Base-by-base conservation (phyloP, 1,140 invertebrate genomes). In the Cyphomyrmex costatus region DNA sequence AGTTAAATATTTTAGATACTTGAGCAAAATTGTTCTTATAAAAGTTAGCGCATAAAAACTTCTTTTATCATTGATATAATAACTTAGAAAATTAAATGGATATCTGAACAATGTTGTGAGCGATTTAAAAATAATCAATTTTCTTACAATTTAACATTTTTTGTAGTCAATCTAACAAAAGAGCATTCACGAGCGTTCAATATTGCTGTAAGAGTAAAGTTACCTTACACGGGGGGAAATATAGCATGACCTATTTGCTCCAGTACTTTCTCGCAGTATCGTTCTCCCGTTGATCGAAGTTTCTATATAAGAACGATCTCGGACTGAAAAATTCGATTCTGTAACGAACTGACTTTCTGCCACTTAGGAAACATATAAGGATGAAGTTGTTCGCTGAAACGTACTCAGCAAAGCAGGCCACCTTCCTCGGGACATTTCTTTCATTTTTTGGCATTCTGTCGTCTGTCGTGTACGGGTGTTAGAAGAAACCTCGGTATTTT, bases 341-440 rank as follows among this genome's bases (percentile, higher is more conserved):
- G 14, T 83, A 74, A 74, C 79, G 70, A 80, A 68, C 77, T 60
- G 68, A 74, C 79, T 74, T 83, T 83, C 68, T 73, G 70, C 68
- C 79, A 83, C 68, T 83, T 83, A 74, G 68, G 66, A 83, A 83
- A 74, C 79, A 60, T 74, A 49, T 49, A 73, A 83, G 51, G 33
- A 60, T 68, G 66, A 83, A 73, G 79, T 74, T 70, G 70, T 53
- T 82, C 53, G 53, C 79, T 80, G 78, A 58, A 82, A 73, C 21
- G 66, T 66, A 65, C 79, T 27, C 33, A 53, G 33, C 36, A 73
- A 82, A 82, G 49, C 65, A 71, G 66, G 30, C 66, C 56, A 46
- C 53, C 53, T 73, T 56, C 58, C 12, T 19, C 56, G n/a, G 1
- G 53, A 21, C 53, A 10, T 83, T 73, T 58, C 51, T 36, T 60